phyloP scores from a whole-genome alignment of 2,113 vertebrate genomes.

The Myiagra hebetior region DNA sequence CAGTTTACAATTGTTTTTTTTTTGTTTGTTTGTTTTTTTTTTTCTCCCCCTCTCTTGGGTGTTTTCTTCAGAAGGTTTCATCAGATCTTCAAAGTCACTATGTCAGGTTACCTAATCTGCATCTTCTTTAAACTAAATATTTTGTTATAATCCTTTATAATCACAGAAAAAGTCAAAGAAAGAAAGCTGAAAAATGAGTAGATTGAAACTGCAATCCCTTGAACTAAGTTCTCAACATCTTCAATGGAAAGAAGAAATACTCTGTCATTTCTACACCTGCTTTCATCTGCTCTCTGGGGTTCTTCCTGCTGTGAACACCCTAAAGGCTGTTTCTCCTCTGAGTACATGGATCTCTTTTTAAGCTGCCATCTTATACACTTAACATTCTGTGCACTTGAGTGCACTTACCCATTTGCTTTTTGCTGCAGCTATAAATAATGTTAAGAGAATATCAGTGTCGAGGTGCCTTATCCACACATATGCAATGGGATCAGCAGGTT shows the following conservation, averaged over 20 bases:
- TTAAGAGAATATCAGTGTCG: neutral
- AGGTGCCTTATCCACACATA: neutral
- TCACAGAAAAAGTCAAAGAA: neutral
- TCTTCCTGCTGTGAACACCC: neutral
- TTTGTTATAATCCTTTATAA: neutral
- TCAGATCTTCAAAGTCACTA: neutral
- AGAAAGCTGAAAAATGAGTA: neutral
- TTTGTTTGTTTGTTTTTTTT: too few relatives aligned
- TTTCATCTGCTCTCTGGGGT: conserved; percentile 12
- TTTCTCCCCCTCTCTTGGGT: neutral
- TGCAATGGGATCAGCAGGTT: neutral
- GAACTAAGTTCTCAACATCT: neutral
- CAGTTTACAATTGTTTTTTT: neutral
- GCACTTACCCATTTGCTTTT: conserved; percentile 10
- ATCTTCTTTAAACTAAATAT: neutral
- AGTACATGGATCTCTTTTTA: neutral
- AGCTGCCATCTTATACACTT: conserved; percentile 11
- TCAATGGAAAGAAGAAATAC: neutral
- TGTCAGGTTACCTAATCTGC: neutral
- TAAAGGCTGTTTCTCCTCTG: neutral
- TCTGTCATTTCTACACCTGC: conserved; percentile 46
- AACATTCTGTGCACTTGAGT: conserved; percentile 17
- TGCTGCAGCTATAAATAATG: conserved; percentile 32
- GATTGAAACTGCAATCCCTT: neutral
- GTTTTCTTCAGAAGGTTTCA: neutral